These are phyloP conservation scores for Cheilosia vernalis DNA, from an alignment of 2,888 invertebrate genomes.

Conservation along the genomic window DNA sequence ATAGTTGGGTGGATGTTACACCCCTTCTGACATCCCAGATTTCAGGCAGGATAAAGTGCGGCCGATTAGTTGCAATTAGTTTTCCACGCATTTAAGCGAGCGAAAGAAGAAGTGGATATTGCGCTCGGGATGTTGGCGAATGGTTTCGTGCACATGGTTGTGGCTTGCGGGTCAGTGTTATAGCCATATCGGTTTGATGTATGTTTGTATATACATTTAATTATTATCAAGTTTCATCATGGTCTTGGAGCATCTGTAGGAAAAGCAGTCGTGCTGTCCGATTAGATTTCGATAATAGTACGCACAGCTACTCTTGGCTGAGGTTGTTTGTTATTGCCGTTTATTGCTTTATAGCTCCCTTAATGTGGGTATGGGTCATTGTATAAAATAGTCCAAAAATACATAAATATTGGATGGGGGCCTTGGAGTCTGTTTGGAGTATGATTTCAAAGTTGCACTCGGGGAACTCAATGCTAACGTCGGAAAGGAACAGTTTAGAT, in stretches of 20 bases:
- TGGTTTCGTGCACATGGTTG: slow-evolving; percentile 9
- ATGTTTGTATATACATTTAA: too few relatives aligned
- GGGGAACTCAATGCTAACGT: too few relatives aligned
- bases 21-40: slow-evolving; percentile 11
- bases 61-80: slow-evolving; percentile 76
- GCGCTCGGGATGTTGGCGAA: not conserved
- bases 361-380: too few relatives aligned
- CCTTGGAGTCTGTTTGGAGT: too few relatives aligned
- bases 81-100: slow-evolving; percentile 49
- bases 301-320: too few relatives aligned
- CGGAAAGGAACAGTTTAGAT: too few relatives aligned
- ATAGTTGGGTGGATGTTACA: slow-evolving; percentile 1
- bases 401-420: too few relatives aligned
- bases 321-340: too few relatives aligned
- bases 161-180: not conserved
- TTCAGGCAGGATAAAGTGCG: slow-evolving; percentile 63
- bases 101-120: slow-evolving; percentile 39
- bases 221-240: not conserved
- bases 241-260: slow-evolving; percentile 3
- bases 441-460: too few relatives aligned
- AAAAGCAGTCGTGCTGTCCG: not conserved
- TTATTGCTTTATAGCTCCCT: too few relatives aligned
- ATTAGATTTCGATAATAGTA: too few relatives aligned
- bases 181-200: not conserved
- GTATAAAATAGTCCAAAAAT: too few relatives aligned